Conservation (phyloP, 2,797 vertebrate species). For the Pteropus rufus region DNA sequence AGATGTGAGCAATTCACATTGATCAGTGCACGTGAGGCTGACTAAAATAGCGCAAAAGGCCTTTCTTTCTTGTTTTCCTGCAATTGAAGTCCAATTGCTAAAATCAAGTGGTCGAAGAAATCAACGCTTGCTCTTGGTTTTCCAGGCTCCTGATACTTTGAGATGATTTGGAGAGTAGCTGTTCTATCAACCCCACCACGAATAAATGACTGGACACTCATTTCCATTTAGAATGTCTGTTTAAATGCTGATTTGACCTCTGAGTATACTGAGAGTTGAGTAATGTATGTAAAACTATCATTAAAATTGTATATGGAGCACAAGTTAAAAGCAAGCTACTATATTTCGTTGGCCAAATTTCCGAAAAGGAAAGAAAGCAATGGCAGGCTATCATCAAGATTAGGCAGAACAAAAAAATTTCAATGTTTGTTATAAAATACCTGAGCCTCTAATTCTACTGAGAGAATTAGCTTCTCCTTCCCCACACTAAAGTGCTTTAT, state of each 20-base stretch:
- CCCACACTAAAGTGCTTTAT: slow-evolving; percentile 10
- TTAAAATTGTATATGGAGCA: slow-evolving; percentile 71
- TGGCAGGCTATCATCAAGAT: slow-evolving; percentile 52
- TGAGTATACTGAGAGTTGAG: slow-evolving; percentile 60
- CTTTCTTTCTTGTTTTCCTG: slow-evolving; percentile 49
- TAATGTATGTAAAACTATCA: slow-evolving; percentile 76
- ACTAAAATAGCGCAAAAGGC: slow-evolving; percentile 23
- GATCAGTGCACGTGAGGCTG: background rate
- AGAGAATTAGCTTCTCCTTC: background rate
- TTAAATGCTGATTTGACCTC: slow-evolving; percentile 82
- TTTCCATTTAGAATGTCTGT: slow-evolving; percentile 83
- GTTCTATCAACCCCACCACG: slow-evolving; percentile 64
- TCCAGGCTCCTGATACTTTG: slow-evolving; percentile 53
- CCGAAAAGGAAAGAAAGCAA: slow-evolving; percentile 35
- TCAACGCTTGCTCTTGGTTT: slow-evolving; percentile 72
- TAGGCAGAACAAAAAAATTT: slow-evolving; percentile 55
- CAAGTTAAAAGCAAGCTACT: slow-evolving; percentile 48
- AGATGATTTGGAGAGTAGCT: slow-evolving; percentile 56
- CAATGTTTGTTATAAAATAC: slow-evolving; percentile 28
- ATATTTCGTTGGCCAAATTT: slow-evolving; percentile 51
- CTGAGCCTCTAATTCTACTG: slow-evolving; percentile 34
- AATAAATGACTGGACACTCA: slow-evolving; percentile 75
- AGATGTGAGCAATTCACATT: background rate
- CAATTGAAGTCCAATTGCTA: slow-evolving; percentile 54
- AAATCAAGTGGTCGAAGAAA: slow-evolving; percentile 66